phyloP scores from a whole-genome alignment of 2,113 vertebrate species.

The Poecilia latipinna region DNA sequence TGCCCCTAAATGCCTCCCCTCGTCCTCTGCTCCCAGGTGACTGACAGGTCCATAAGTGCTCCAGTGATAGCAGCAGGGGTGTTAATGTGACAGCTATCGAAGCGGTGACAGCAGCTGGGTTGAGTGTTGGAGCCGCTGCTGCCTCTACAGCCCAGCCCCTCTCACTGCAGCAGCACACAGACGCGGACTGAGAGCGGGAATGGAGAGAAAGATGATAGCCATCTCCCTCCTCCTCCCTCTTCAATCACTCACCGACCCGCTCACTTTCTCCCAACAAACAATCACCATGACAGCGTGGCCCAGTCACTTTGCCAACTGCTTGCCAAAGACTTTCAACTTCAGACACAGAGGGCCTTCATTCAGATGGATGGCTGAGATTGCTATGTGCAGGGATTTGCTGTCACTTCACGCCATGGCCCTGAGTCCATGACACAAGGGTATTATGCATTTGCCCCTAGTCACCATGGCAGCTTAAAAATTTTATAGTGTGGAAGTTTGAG shows the following conservation, averaged over 20 bases:
- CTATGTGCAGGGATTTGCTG: conserved; percentile 32
- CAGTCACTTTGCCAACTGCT: conserved; percentile 70
- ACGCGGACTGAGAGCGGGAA: conserved; percentile 13
- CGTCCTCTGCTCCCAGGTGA: conserved; percentile 69
- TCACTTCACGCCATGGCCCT: conserved; percentile 22
- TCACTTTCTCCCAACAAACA: conserved; percentile 49
- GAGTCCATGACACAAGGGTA: conserved; percentile 41
- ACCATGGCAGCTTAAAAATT: conserved; percentile 37
- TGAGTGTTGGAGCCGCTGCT: conserved; percentile 61
- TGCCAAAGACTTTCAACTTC: conserved; percentile 72
- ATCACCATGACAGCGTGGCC: conserved; percentile 53
- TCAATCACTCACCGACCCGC: conserved; percentile 42
- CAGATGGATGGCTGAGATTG: conserved; percentile 53
- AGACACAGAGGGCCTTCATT: conserved; percentile 34
- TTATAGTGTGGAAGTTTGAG: conserved; percentile 29
- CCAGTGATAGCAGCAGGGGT: conserved; percentile 76
- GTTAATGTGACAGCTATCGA: conserved; percentile 78
- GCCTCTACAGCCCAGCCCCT: conserved; percentile 44
- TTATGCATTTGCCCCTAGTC: conserved; percentile 44
- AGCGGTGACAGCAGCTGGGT: conserved; percentile 66
- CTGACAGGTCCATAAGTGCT: conserved; percentile 82
- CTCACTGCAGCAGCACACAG: conserved; percentile 21
- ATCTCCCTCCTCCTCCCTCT: conserved; percentile 30
- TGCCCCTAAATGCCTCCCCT: conserved; percentile 37
- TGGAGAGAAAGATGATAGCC: conserved; percentile 46